Evolutionary conservation across 37 sponge, comb jelly and placozoan genomes (phyloP), one percentile per base, ranked within the genome.

Genomic region (Ephydatia muelleri): DNA sequence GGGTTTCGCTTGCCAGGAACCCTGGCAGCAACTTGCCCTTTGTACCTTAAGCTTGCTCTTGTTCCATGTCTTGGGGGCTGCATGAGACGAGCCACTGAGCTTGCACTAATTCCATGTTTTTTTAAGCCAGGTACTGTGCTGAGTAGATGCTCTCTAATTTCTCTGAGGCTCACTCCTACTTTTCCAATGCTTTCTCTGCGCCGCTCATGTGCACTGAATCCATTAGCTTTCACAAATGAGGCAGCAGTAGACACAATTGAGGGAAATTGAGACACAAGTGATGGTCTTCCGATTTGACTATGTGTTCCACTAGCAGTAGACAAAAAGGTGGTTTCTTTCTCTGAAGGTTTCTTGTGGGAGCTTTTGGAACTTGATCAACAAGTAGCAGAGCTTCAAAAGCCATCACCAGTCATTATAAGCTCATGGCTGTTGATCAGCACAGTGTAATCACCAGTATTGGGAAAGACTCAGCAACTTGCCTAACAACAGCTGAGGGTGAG

Each of bases 181-280:
- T 26, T 67, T 19, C 37, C 34, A n/a, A 40, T 67, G 29, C 27
- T 38, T 73, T 30, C 39, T 37, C 83, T 68, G 27, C 83, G 72
- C 25, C 83, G 72, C 26, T 26, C 43, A 65, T 82, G 83, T 38
- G 83, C 83, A 73, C 73, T n/a, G 34, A 38, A 82, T 26, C 72
- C 72, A 82, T 82, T 38, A 26, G 26, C 28, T 34, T 82, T 65
- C 11, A 82, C 28, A 67, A 82, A 82, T 19, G 57, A 57, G 57
- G 57, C 57, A 57, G 19, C 57, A 14, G 57, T 57, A 57, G 57
- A 57, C 57, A 11, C 57, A 57, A 57, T 43, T 57, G 57, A 57
- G 57, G 57, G 57, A 57, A 57, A 13, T 57, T 57, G 57, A 57
- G 57, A 57, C 57, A 11, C 57, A 57, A 57, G 57, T 57, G 57